A percentile compares a stretch with the other conserved stretches of the same genome.
phyloP scores from a whole-genome alignment of 2,888 invertebrate genomes.

The Morpho helenor region DNA sequence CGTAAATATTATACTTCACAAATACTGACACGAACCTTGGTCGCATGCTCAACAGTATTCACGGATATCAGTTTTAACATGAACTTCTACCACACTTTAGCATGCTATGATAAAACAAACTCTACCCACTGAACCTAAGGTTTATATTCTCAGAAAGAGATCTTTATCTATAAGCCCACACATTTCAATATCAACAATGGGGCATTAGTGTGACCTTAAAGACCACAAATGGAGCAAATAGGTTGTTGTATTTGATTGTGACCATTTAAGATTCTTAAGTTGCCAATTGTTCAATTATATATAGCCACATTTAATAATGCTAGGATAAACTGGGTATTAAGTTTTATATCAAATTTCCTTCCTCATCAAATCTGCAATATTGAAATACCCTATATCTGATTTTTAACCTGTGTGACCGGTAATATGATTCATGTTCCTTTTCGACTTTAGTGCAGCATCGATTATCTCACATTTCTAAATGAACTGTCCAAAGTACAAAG shows the following conservation, averaged over 20 bases:
- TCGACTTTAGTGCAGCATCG: too few species aligned
- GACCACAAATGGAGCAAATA: slow-evolving; percentile 21
- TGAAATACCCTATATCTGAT: too few species aligned
- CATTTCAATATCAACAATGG: slow-evolving; percentile 15
- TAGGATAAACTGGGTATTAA: too few species aligned
- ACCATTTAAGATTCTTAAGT: slow-evolving; percentile 6
- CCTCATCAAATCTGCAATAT: too few species aligned
- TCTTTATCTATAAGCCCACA: background rate
- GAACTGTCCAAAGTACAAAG: too few species aligned
- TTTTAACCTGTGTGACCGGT: too few species aligned
- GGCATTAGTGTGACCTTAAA: slow-evolving; percentile 15
- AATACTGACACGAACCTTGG: too few species aligned
- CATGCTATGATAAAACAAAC: background rate
- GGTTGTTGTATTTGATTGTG: slow-evolving; percentile 14
- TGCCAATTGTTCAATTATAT: slow-evolving; percentile 3
- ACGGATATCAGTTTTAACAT: slow-evolving; percentile 1
- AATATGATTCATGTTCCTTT: too few species aligned
- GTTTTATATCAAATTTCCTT: too few species aligned
- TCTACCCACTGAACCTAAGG: background rate
- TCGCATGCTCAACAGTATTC: background rate
- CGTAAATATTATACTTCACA: too few species aligned
- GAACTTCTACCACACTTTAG: background rate
- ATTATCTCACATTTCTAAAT: too few species aligned
- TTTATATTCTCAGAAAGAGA: background rate
- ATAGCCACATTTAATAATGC: background rate